Evolutionary conservation across 1,140 invertebrate genomes (phyloP).

Genomic region (Archegozetes longisetosus): DNA sequence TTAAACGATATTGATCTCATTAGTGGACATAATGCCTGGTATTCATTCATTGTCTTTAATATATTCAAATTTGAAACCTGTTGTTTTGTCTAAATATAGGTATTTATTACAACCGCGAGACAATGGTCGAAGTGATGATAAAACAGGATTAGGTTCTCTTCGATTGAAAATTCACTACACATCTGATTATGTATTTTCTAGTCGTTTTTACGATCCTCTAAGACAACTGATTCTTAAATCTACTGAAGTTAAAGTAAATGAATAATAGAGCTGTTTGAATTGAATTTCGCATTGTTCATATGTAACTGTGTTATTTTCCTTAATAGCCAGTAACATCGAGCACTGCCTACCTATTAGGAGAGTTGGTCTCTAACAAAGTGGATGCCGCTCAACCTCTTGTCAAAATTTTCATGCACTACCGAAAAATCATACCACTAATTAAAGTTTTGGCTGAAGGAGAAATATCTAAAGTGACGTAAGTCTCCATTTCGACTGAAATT

Average conservation of each 20-base stretch:
- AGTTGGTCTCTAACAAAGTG: constrained; percentile 63
- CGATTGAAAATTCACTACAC: constrained; percentile 70
- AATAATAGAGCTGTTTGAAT: too few species aligned
- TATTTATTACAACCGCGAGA: constrained; percentile 59
- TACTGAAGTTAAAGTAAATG: constrained; percentile 43
- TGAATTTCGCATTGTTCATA: constrained; percentile 8
- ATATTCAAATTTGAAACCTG: neutral
- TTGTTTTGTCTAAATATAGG: constrained; percentile 35
- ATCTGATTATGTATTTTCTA: constrained; percentile 68
- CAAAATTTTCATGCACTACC: constrained; percentile 62
- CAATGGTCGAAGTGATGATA: constrained; percentile 19
- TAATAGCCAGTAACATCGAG: constrained; percentile 63
- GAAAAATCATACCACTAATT: constrained; percentile 63
- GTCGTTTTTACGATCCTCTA: constrained; percentile 56
- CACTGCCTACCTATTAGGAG: constrained; percentile 66
- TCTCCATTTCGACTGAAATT: constrained; percentile 20
- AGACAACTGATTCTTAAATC: constrained; percentile 56
- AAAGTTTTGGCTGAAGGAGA: constrained; percentile 61
- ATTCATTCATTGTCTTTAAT: constrained; percentile 14
- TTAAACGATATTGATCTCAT: constrained; percentile 39
- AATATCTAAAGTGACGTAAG: constrained; percentile 71
- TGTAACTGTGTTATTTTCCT: constrained; percentile 14
- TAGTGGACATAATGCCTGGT: constrained; percentile 28
- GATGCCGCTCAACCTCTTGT: constrained; percentile 73
- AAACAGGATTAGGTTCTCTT: constrained; percentile 51